Percentiles rank a stretch among this genome's conserved stretches.
phyloP scores from a whole-genome alignment of 2,797 vertebrate species.

The Chanos chanos region DNA sequence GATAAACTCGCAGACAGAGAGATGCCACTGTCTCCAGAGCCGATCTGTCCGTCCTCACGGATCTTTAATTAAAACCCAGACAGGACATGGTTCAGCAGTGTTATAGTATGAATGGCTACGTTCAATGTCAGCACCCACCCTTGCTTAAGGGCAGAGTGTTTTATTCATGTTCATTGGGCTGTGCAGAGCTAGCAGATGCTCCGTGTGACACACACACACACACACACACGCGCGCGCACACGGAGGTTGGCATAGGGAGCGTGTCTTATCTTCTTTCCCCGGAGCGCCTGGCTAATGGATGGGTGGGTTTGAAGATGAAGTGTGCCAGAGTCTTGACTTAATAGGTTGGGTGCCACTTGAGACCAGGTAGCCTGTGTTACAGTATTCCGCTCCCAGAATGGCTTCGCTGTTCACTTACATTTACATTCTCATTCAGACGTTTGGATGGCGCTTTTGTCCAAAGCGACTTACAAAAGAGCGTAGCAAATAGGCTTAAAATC shows the following conservation, averaged over 20 bases:
- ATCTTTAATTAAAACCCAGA: constrained; percentile 66
- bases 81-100: constrained; percentile 36
- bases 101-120: constrained; percentile 40
- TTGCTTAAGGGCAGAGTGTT: too few species aligned
- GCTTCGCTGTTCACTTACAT: too few species aligned
- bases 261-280: background rate
- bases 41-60: constrained; percentile 57
- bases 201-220: constrained; percentile 71
- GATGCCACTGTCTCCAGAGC: constrained; percentile 43
- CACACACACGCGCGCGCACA: constrained; percentile 4
- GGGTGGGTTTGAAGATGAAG: too few species aligned
- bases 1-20: constrained; percentile 30
- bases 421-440: too few species aligned
- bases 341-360: too few species aligned
- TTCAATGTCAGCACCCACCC: background rate
- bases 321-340: too few species aligned
- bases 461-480: too few species aligned
- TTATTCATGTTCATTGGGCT: constrained; percentile 74
- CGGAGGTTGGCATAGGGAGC: constrained; percentile 6
- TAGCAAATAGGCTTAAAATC: too few species aligned
- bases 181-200: constrained; percentile 72
- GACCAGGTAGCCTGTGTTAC: too few species aligned
- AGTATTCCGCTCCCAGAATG: too few species aligned
- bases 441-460: too few species aligned
- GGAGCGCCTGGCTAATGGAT: background rate